A percentile compares a stretch with the other conserved stretches of the same genome.
Evolutionary conservation across 2,797 vertebrate genomes (phyloP).

Genomic region (Sebastes iracundus): DNA sequence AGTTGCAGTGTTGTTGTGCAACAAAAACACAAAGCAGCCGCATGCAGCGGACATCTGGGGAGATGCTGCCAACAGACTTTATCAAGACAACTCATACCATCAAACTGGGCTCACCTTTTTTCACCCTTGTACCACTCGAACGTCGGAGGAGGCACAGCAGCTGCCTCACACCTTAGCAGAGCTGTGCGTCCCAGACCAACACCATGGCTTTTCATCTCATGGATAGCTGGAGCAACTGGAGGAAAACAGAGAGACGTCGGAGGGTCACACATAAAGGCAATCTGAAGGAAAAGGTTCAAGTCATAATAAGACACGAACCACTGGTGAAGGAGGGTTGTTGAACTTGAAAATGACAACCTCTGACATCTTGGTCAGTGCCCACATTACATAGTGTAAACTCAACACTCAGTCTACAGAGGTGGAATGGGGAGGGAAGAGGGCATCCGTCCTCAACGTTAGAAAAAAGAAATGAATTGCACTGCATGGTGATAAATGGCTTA

Average conservation of each 20-base stretch:
- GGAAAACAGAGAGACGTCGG: conserved; percentile 37
- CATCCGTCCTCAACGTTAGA: conserved; percentile 55
- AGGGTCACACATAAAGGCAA: not conserved
- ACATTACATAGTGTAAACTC: conserved; percentile 39
- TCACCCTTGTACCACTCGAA: conserved; percentile 99
- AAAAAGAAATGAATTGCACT: conserved; percentile 77
- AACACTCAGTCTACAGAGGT: conserved; percentile 44
- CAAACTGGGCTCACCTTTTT: conserved; percentile 89
- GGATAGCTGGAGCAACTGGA: conserved; percentile 94
- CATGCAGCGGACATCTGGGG: not conserved
- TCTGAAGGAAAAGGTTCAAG: not conserved
- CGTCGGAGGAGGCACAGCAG: conserved; percentile 90
- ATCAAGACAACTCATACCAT: not conserved
- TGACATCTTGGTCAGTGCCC: conserved; percentile 30
- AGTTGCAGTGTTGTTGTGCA: not conserved
- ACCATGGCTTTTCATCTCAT: conserved; percentile 94
- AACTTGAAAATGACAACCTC: conserved; percentile 37
- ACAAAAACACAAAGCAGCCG: not conserved
- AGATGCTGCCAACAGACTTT: not conserved
- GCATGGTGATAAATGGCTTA: conserved; percentile 83
- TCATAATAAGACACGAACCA: conserved; percentile 1
- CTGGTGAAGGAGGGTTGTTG: conserved; percentile 10
- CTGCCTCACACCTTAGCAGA: conserved; percentile 94
- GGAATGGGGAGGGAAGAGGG: conserved; percentile 42
- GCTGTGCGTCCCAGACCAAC: conserved; percentile 91